A percentile compares a stretch with the other conserved stretches of the same genome.
phyloP scores from a whole-genome alignment of 2,888 invertebrate genomes.

The Mystacides longicornis region DNA sequence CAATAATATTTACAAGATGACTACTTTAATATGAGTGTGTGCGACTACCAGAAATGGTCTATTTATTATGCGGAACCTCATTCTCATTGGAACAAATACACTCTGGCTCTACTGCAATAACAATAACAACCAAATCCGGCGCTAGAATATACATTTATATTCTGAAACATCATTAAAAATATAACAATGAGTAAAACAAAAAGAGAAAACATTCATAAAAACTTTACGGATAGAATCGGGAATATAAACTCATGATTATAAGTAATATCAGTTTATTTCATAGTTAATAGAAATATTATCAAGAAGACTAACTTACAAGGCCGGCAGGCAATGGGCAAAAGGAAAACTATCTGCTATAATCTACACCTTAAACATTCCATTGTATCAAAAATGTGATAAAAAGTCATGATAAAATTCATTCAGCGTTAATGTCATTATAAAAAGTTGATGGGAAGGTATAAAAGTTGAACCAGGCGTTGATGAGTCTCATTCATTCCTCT shows the following conservation, averaged over 20 bases:
- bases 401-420: constrained; percentile 18
- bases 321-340: background rate
- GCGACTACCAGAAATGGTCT: too few relatives aligned
- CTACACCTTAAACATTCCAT: constrained; percentile 24
- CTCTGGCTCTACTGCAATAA: too few relatives aligned
- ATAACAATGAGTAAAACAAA: background rate
- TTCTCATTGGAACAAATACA: too few relatives aligned
- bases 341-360: constrained; percentile 14
- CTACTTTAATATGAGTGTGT: constrained; percentile 1
- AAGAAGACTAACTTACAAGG: background rate
- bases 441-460: constrained; percentile 18
- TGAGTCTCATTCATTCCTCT: constrained; percentile 19
- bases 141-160: background rate
- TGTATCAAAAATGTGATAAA: constrained; percentile 9
- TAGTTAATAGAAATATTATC: too few relatives aligned
- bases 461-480: constrained; percentile 18
- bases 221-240: background rate
- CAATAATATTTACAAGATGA: background rate
- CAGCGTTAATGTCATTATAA: constrained; percentile 20
- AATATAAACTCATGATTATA: background rate
- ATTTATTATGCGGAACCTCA: background rate
- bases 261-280: too few relatives aligned
- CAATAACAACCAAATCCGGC: background rate
- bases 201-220: background rate
- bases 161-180: background rate